A percentile compares a stretch with the other conserved stretches of the same genome.
Evolutionary conservation across 2,113 vertebrate species (phyloP).

Genomic region (Prunella fulvescens): DNA sequence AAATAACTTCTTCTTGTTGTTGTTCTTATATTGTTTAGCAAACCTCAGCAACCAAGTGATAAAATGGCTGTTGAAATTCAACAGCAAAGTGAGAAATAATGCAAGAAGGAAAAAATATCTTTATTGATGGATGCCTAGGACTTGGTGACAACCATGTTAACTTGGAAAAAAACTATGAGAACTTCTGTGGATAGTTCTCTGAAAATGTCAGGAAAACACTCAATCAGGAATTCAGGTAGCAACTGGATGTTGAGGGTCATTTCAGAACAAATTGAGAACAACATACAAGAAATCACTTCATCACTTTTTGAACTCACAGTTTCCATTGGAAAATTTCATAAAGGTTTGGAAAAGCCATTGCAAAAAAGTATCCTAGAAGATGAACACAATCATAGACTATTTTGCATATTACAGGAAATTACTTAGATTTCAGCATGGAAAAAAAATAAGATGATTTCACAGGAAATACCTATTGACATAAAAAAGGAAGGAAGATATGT

Average conservation of each 20-base stretch:
- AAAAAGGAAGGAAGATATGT: not conserved
- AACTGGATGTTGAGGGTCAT: not conserved
- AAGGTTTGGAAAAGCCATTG: not conserved
- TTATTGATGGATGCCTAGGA: not conserved
- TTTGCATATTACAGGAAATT: not conserved
- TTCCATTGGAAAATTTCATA: not conserved
- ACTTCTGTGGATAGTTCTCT: not conserved
- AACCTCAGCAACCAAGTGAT: not conserved
- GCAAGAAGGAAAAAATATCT: not conserved
- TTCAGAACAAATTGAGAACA: not conserved
- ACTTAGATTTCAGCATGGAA: not conserved
- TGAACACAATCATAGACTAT: not conserved
- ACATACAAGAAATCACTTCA: not conserved
- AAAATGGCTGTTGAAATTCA: not conserved
- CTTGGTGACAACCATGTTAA: not conserved
- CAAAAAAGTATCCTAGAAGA: not conserved
- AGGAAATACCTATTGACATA: not conserved
- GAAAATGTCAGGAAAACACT: not conserved
- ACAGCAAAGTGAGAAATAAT: not conserved
- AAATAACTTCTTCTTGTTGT: not conserved
- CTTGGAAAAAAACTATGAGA: not conserved
- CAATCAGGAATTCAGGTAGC: not conserved
- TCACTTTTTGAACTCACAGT: not conserved
- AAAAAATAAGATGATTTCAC: not conserved
- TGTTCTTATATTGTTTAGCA: not conserved